phyloP scores from a whole-genome alignment of 2,113 vertebrate species.

The Talpa occidentalis region DNA sequence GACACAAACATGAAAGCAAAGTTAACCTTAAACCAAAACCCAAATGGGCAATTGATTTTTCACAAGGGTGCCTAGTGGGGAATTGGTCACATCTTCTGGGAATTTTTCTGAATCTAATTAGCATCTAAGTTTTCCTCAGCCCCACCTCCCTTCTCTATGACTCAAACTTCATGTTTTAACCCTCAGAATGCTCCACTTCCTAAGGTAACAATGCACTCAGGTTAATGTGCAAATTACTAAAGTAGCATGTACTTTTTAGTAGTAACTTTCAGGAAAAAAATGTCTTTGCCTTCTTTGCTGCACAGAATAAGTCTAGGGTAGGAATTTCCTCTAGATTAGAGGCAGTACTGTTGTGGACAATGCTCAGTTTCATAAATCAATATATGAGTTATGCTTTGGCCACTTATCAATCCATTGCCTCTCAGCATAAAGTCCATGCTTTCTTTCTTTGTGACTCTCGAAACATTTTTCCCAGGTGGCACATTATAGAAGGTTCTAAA shows the following conservation, averaged over 20 bases:
- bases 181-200: background rate
- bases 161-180: background rate
- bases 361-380: background rate
- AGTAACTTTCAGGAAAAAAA: background rate
- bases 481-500: background rate
- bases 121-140: background rate
- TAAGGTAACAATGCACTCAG: background rate
- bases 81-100: background rate
- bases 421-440: background rate
- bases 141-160: background rate
- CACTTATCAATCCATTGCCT: background rate
- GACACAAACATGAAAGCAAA: background rate
- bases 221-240: background rate
- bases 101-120: background rate
- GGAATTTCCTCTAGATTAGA: background rate
- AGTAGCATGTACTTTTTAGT: background rate
- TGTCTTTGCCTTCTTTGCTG: background rate
- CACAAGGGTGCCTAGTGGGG: background rate
- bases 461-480: background rate
- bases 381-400: background rate
- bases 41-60: background rate
- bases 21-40: background rate
- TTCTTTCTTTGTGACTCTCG: background rate
- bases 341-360: background rate
- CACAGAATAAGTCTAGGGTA: background rate